These are phyloP conservation scores for Noctua janthe DNA, from an alignment of 2,888 invertebrate genomes.

Conservation along the genomic window DNA sequence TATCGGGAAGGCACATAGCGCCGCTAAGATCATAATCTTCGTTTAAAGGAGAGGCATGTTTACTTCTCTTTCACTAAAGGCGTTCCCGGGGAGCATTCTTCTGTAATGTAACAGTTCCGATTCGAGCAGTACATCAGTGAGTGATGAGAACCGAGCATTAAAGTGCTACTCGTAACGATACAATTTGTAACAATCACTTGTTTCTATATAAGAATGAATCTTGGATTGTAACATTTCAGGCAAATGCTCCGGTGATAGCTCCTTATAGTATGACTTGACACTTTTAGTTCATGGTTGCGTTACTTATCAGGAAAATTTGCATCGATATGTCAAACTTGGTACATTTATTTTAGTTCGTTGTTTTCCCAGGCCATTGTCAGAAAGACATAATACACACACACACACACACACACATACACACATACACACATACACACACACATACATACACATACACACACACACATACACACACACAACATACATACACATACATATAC, in stretches of 20 bases:
- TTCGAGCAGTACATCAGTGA: not conserved
- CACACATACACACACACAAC: too few species aligned
- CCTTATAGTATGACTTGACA: not conserved
- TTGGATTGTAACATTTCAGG: not conserved
- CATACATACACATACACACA: too few species aligned
- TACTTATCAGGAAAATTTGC: too few species aligned
- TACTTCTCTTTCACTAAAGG: conserved; percentile 4
- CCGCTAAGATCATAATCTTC: conserved; percentile 12
- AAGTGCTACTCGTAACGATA: not conserved
- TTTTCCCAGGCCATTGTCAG: not conserved
- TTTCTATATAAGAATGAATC: not conserved
- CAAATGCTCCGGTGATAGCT: not conserved
- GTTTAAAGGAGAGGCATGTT: conserved; percentile 24
- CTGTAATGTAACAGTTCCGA: not conserved
- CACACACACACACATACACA: too few species aligned
- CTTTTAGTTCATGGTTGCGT: too few species aligned
- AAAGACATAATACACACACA: too few species aligned
- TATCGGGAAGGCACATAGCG: conserved; percentile 10
- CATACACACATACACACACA: too few species aligned
- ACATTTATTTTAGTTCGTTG: too few species aligned
- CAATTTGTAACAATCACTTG: not conserved
- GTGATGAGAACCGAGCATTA: not conserved
- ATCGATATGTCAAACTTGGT: too few species aligned
- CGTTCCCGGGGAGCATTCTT: not conserved
- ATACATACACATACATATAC: too few species aligned